Conservation (phyloP, 2,888 invertebrate genomes). For the Acronicta psi region DNA sequence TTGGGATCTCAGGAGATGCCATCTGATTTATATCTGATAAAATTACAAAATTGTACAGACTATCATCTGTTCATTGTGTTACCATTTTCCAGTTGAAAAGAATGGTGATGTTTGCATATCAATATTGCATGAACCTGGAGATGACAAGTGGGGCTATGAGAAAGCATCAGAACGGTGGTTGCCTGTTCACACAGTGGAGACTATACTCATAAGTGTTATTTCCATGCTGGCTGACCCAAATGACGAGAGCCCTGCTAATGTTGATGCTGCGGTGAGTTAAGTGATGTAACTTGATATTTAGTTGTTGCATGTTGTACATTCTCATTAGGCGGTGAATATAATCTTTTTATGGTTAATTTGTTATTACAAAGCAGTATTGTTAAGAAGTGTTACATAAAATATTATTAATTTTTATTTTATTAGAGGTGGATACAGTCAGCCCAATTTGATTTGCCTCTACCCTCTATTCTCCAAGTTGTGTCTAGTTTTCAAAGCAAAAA, state of each 20-base stretch:
- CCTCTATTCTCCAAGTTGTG: no score
- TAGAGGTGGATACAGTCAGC: no score
- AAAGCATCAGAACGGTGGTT: conserved; percentile 99
- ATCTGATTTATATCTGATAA: no score
- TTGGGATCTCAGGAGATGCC: no score
- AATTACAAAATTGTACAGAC: no score
- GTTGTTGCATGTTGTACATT: background rate
- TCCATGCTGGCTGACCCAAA: conserved; percentile 99
- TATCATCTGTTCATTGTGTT: no score
- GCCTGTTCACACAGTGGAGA: conserved; percentile 99
- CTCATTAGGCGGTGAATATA: background rate
- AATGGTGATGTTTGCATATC: conserved; percentile 99
- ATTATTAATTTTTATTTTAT: no score
- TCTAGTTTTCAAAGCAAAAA: no score
- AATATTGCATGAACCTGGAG: conserved; percentile 99
- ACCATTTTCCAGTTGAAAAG: conserved; percentile 93
- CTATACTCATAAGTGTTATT: conserved; percentile 99
- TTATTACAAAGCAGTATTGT: no score
- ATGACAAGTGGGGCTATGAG: conserved; percentile 99
- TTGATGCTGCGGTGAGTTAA: conserved; percentile 98
- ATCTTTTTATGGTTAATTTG: background rate
- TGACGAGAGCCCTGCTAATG: conserved; percentile 99
- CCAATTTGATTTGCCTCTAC: no score
- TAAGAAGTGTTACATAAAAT: no score
- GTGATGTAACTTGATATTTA: conserved; percentile 32